A percentile compares a stretch with the other conserved stretches of the same genome.
Evolutionary conservation across 2,888 invertebrate species (phyloP).

Genomic region (Crepidodera aurea): DNA sequence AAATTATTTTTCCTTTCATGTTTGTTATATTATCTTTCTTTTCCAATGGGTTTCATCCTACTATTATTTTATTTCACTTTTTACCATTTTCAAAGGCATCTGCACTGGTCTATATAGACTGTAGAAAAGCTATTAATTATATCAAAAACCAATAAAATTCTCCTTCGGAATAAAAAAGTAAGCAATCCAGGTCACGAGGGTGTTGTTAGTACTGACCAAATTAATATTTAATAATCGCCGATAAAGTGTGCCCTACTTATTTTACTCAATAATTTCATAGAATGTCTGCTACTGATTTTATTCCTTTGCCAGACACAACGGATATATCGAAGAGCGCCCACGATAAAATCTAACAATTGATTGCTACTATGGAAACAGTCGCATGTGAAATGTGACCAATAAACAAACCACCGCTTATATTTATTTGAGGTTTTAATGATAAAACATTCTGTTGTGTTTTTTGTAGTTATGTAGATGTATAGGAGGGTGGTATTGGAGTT

Average conservation of each 20-base stretch:
- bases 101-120: no score
- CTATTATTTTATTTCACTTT: no score
- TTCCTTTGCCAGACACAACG: not conserved
- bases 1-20: no score
- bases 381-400: constrained; percentile 51
- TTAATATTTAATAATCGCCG: not conserved
- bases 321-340: not conserved
- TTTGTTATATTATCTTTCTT: no score
- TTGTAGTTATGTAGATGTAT: not conserved
- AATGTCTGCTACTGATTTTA: no score
- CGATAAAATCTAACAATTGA: constrained; percentile 42
- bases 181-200: not conserved
- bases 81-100: no score
- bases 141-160: no score
- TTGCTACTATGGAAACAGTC: constrained; percentile 51
- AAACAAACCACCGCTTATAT: constrained; percentile 51
- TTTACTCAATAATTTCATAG: not conserved
- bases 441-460: constrained; percentile 49
- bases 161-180: not conserved
- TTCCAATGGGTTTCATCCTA: no score
- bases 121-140: no score
- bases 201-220: not conserved
- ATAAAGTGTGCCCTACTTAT: not conserved
- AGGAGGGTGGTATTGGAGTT: not conserved
- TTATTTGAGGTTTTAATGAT: constrained; percentile 48